Base-by-base conservation (phyloP, 2,113 vertebrate genomes). In the Eudyptes chrysolophus region DNA sequence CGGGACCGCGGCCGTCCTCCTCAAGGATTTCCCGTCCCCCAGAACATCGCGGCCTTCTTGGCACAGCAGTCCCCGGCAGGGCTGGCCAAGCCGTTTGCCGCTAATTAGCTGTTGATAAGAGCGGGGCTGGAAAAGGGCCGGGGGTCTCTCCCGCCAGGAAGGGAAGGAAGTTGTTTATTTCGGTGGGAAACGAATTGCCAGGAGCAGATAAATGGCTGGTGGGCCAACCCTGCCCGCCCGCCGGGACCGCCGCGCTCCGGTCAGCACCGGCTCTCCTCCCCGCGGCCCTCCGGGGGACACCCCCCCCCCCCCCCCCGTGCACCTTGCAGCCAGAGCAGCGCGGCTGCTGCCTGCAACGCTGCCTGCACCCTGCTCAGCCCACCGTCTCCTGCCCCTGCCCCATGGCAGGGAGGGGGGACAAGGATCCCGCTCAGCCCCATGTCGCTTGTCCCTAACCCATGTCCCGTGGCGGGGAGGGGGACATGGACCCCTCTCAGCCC, bases 1-100 rank as follows among this genome's bases (percentile, higher is more conserved):
- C 5, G 19, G 92, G 83, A 69, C 65, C 32, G 60, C 52, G 36
- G 92, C 92, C 52, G 49, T 72, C 68, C 79, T 94, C 77, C 83
- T 95, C 96, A 95, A 96, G 96, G 96, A 97, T 97, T 97, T 97
- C 97, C 95, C 95, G 92, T 94, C 38, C 49, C 66, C 65, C 29
- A 10, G 96, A 94, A 97, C 96, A 95, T 86, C n/a, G 44, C 32
- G 93, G 84, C 79, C 94, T 76, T 71, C 92, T 94, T 80, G 94
- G 83, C 89, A 76, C 72, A 17, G 46, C 57, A 2, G 16, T 10
- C 38, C 60, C 54, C 21, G 22, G 42, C 84, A 4, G 12, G 36
- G 62, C 90, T 13, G 38, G 76, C n/a, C 36, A 48, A 65, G 20
- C 2, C 6, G 4, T 16, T 34, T 30, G 34, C 34, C 13, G 12